Evolutionary conservation across 2,797 vertebrate species (phyloP).

Genomic region (Myotis findleyi): DNA sequence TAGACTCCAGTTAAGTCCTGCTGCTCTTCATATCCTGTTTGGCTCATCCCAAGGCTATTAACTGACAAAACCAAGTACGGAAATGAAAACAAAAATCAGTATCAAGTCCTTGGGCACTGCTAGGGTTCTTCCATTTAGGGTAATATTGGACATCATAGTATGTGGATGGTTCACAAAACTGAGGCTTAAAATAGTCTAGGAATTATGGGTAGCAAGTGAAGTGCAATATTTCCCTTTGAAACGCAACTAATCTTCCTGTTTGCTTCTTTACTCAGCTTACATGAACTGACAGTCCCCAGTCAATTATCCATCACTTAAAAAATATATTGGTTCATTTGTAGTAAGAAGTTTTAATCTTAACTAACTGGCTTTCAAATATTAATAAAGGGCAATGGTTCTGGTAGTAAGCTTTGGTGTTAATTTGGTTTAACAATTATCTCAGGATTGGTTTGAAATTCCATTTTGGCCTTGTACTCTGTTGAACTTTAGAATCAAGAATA

Average conservation of each 20-base stretch:
- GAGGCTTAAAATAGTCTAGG: constrained; percentile 33
- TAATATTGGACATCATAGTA: constrained; percentile 36
- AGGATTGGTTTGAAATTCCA: not conserved
- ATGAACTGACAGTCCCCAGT: constrained; percentile 57
- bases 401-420: constrained; percentile 7
- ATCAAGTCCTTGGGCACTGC: not conserved
- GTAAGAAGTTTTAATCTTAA: not conserved
- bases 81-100: constrained; percentile 48
- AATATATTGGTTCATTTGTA: not conserved
- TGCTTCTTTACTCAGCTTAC: constrained; percentile 46
- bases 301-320: constrained; percentile 58
- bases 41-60: constrained; percentile 12
- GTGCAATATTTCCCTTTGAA: constrained; percentile 19
- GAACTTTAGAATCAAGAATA: constrained; percentile 37
- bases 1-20: constrained; percentile 30
- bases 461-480: constrained; percentile 31
- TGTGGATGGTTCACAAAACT: not conserved
- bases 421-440: constrained; percentile 47
- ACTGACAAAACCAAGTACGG: constrained; percentile 57
- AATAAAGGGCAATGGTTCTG: not conserved
- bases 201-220: not conserved
- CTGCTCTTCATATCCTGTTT: constrained; percentile 51
- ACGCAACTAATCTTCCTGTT: constrained; percentile 36
- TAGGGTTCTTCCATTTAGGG: constrained; percentile 38
- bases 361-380: not conserved